Percentiles rank a stretch among this genome's conserved stretches.
phyloP scores from a whole-genome alignment of 2,797 vertebrate genomes.

The Martes flavigula region DNA sequence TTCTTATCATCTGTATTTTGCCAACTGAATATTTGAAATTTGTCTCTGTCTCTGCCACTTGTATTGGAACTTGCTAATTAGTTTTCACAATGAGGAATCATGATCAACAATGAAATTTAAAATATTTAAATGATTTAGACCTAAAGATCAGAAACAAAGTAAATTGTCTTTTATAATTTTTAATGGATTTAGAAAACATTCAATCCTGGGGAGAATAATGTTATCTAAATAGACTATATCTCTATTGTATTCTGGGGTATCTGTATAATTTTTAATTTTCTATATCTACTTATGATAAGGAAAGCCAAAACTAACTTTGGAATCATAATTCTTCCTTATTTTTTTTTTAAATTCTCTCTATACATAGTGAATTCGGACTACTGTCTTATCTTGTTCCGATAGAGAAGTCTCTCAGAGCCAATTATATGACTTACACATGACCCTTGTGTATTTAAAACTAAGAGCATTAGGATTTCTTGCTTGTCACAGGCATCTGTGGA shows the following conservation, averaged over 20 bases:
- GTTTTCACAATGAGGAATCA: not conserved
- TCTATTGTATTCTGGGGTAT: not conserved
- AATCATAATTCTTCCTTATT: not conserved
- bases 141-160: not conserved
- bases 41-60: not conserved
- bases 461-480: not conserved
- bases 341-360: not conserved
- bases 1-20: not conserved
- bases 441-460: not conserved
- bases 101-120: not conserved
- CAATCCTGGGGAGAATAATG: not conserved
- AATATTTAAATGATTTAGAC: slow-evolving; percentile 9
- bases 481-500: not conserved
- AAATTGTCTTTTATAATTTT: not conserved
- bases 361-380: not conserved
- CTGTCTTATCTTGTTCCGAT: not conserved
- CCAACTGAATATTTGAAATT: not conserved
- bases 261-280: not conserved
- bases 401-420: not conserved
- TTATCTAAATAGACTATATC: not conserved
- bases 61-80: not conserved
- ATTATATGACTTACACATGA: not conserved
- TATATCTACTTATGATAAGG: not conserved
- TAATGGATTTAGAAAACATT: not conserved
- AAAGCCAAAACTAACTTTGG: not conserved